These are phyloP conservation scores for Saccostrea cuccullata DNA, from an alignment of 1,140 invertebrate species.

Conservation along the genomic window DNA sequence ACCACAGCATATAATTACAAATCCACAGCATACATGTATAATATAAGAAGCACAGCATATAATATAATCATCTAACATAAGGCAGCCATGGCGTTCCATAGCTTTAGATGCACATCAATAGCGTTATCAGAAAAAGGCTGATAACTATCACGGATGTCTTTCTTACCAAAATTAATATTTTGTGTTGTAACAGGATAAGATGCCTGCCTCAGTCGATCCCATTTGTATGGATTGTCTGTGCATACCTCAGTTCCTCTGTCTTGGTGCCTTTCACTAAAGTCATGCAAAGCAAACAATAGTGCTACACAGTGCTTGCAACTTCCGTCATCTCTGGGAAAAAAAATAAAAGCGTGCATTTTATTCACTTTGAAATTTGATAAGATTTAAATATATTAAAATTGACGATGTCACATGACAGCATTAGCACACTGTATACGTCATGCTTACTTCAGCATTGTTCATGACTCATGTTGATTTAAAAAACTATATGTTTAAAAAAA, in stretches of 20 bases:
- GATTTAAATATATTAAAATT: too few species aligned
- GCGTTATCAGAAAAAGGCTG: neutral
- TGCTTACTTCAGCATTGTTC: too few species aligned
- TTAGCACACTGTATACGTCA: too few species aligned
- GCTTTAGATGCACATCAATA: neutral
- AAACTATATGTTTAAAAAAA: too few species aligned
- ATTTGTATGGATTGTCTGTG: neutral
- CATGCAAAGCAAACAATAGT: slow-evolving; percentile 7
- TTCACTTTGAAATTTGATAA: too few species aligned
- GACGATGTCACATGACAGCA: too few species aligned
- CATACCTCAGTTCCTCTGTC: slow-evolving; percentile 30
- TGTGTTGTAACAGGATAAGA: neutral
- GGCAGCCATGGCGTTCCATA: neutral
- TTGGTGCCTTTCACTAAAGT: neutral
- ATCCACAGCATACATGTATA: too few species aligned
- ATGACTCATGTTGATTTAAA: too few species aligned
- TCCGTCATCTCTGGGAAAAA: slow-evolving; percentile 12
- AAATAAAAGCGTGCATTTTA: neutral
- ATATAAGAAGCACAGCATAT: too few species aligned
- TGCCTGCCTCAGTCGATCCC: slow-evolving; percentile 14
- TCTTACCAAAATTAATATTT: neutral
- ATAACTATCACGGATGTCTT: neutral
- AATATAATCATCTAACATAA: too few species aligned
- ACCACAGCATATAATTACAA: too few species aligned
- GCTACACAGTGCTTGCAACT: slow-evolving; percentile 44